A percentile compares a stretch with the other conserved stretches of the same genome.
These are phyloP conservation scores for Pararge aegeria DNA, from an alignment of 1,140 invertebrate species.

Conservation along the genomic window DNA sequence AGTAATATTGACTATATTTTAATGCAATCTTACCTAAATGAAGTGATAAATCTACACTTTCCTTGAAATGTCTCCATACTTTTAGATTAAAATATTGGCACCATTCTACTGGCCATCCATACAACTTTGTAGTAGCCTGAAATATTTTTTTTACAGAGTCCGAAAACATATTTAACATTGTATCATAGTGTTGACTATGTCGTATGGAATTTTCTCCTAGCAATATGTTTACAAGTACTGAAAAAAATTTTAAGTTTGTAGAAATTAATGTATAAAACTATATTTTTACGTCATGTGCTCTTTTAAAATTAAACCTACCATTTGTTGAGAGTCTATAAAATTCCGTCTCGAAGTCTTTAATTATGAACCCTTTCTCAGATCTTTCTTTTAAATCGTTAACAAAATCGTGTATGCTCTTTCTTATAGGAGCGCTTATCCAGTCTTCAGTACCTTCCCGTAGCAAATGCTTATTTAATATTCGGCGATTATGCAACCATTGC, in stretches of 20 bases:
- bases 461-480: conserved; percentile 87
- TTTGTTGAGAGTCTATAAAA: conserved; percentile 89
- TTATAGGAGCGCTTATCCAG: conserved; percentile 76
- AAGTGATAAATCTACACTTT: conserved; percentile 83
- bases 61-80: conserved; percentile 87
- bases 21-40: conserved; percentile 49
- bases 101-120: conserved; percentile 83
- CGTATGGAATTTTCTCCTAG: conserved; percentile 81
- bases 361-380: conserved; percentile 35
- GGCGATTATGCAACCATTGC: conserved; percentile 87
- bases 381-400: conserved; percentile 69
- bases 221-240: conserved; percentile 86
- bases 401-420: conserved; percentile 74
- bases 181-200: conserved; percentile 53
- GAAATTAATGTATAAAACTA: neutral
- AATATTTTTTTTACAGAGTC: conserved; percentile 87
- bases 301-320: conserved; percentile 68
- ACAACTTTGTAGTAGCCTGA: conserved; percentile 84
- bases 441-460: conserved; percentile 78
- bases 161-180: conserved; percentile 80
- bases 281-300: no score
- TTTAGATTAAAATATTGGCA: conserved; percentile 83
- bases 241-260: conserved; percentile 32
- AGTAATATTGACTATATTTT: no score
- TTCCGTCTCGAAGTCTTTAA: conserved; percentile 82